These are phyloP conservation scores for Microctenopoma steveboyesi DNA, from an alignment of 2,797 vertebrate genomes.

Conservation along the genomic window DNA sequence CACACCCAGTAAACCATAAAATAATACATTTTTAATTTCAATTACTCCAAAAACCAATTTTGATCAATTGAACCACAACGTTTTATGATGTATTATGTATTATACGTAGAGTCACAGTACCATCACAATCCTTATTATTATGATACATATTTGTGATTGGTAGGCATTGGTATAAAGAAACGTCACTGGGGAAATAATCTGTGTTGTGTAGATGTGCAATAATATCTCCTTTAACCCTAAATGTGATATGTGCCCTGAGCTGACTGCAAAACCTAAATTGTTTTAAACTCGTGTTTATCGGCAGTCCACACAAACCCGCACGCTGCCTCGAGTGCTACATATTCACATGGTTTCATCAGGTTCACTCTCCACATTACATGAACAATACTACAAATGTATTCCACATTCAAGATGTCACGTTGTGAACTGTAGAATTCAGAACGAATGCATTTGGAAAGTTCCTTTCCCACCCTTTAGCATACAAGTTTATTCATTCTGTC, in stretches of 20 bases:
- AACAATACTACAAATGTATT: neutral
- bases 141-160: conserved; percentile 9
- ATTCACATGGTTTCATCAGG: neutral
- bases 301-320: no score
- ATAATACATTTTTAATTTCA: neutral
- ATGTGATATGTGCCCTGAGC: conserved; percentile 60
- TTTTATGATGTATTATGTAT: neutral
- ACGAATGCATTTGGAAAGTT: neutral
- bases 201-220: conserved; percentile 59
- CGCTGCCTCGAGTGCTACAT: neutral
- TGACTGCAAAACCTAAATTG: conserved; percentile 52
- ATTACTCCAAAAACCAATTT: neutral
- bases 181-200: neutral
- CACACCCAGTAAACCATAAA: neutral
- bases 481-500: neutral
- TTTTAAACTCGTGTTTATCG: conserved; percentile 36
- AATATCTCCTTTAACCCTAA: conserved; percentile 19
- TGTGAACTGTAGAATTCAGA: conserved; percentile 9
- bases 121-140: neutral
- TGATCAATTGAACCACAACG: neutral
- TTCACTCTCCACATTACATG: neutral
- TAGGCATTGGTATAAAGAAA: neutral
- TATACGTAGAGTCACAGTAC: neutral
- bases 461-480: neutral
- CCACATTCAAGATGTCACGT: neutral